Base-by-base conservation (phyloP, 30 jellyfish, hydroid and myxozoan species). In the Catostylus mosaicus region DNA sequence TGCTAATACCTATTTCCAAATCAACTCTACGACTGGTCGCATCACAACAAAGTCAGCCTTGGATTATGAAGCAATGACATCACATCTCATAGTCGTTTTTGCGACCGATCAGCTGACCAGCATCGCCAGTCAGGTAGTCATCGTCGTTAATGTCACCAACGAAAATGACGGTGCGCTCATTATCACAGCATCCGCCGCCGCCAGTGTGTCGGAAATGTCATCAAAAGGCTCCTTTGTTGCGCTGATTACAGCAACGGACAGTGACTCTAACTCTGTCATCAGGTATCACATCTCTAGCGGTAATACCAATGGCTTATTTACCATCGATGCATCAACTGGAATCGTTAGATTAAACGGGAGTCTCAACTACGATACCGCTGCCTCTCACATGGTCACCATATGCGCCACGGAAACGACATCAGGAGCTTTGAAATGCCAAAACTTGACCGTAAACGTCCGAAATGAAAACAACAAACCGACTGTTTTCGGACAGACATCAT, bases 391-490 rank as follows among this genome's bases (percentile, higher is more conserved):
- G 57, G 26, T 94, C 12, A 74, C 66, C 2, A 89, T 81, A 5
- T 88, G 97, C 65, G 97, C 96, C 3, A 57, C 37, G 10, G 97
- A 88, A 7, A 22, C 84, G 30, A 35, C 2, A 0, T 16, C 88
- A 1, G 81, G 84, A 14, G 75, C 50, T 22, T 11, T 4, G 22
- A 76, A 57, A 3, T 94, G 96, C 65, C 76, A 69, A 37, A 52
- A 50, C 29, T 11, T 88, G 26, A 83, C 90, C 3, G 75, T 88
- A 31, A 72, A 48, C 18, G 89, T 88, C n/a, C 35, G 20, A 35
- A 77, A 80, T 65, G 97, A 72, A 50, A 93, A 93, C 75, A 74
- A 87, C 90, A 73, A 88, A 3, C 86, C 76, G 35, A 97, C 96
- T 11, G 66, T 23, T 16, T 94, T 94, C 65, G 80, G 67, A 20